These are phyloP conservation scores for Hydropotes inermis DNA, from an alignment of 2,113 vertebrate genomes.

Conservation along the genomic window DNA sequence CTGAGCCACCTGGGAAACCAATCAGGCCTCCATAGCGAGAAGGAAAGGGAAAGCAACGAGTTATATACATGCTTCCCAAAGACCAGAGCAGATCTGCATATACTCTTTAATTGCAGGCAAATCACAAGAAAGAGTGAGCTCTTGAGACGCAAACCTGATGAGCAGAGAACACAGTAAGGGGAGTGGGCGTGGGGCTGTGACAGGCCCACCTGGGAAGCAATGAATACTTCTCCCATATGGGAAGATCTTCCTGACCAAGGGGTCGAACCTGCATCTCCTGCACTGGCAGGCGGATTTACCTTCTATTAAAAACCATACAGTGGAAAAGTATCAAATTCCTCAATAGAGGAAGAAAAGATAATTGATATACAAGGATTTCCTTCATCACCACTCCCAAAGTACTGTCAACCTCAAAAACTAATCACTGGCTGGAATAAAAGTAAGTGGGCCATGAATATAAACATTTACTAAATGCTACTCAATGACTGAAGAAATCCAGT, in stretches of 20 bases:
- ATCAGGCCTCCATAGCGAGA: not conserved
- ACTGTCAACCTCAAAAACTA: not conserved
- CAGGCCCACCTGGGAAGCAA: not conserved
- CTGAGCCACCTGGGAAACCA: not conserved
- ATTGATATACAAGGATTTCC: not conserved
- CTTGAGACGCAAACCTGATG: not conserved
- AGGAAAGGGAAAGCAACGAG: not conserved
- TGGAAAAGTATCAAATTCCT: not conserved
- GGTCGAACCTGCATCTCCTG: fast-evolving
- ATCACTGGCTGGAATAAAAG: not conserved
- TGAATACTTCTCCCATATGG: not conserved
- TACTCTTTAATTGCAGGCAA: not conserved
- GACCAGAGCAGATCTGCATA: not conserved
- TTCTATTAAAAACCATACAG: not conserved
- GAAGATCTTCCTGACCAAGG: not conserved
- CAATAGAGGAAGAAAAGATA: not conserved
- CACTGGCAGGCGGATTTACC: not conserved
- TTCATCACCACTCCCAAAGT: not conserved
- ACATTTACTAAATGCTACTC: not conserved
- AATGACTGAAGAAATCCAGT: not conserved
- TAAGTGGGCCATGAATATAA: not conserved
- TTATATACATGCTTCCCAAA: not conserved
- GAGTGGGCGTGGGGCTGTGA: not conserved
- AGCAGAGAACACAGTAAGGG: not conserved
- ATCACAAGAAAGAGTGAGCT: not conserved